Base-by-base conservation (phyloP, 2,888 invertebrate genomes). In the Drosophila glabriapex region DNA sequence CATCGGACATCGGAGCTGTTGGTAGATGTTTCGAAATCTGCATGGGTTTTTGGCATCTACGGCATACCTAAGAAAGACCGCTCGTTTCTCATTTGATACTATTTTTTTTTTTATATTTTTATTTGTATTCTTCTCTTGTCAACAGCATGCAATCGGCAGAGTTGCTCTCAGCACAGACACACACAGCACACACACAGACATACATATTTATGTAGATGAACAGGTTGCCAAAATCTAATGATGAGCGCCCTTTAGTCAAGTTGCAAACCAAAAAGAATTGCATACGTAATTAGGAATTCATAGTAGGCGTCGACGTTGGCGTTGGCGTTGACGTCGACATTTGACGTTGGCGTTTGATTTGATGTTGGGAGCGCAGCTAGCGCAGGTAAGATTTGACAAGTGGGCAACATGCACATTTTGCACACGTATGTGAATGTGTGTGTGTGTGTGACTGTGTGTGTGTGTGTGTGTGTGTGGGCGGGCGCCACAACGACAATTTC, bases 311-410 rank as follows among this genome's bases (percentile, higher is more conserved):
- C 46, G 53, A 74, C 50, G 77, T 22, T 25, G 55, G 46, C 59
- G 73, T 43, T 16, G 49, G 49, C 49, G 49, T 49, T 28, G 66
- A 43, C 60, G 68, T n/a, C 41, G 41, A 41, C n/a, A n/a, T 41
- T 41, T 41, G n/a, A 41, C 52, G 54, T 58, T 53, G 63, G 43
- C 56, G 43, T 58, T 29, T 31, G 41, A 29, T 61, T 31, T 39
- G 35, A 59, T 29, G 56, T 56, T 60, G 69, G 28, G 61, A 12
- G 33, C 50, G 59, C 58, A 33, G 65, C 22, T n/a, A 39, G 46
- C 64, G 73, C 72, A 80, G 80, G 66, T 82, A 74, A 72, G 65
- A 76, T 80, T 85, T 85, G 73, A 74, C 73, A 78, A 76, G 79
- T 79, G 76, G 70, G 76, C 68, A 66, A 49, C 59, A 60, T 75